Evolutionary conservation across 2,113 vertebrate species (phyloP), one percentile per base, ranked within the genome.

Genomic region (Gopherus flavomarginatus): DNA sequence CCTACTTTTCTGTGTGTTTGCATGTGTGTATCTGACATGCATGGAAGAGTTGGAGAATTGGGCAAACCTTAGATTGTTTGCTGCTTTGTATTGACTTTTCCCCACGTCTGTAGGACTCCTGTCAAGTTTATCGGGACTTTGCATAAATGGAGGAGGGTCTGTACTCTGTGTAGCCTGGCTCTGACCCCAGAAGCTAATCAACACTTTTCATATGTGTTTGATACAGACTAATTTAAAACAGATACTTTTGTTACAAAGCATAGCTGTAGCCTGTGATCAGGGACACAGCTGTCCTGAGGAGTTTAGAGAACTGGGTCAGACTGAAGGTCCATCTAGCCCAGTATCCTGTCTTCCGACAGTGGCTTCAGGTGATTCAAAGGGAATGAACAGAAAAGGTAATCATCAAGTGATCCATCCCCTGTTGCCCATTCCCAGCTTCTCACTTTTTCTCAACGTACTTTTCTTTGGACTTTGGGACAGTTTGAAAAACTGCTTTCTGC

Each of bases 201-300:
- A 49, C 31, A 29, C 49, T 24, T 24, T 81, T 54, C 52, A 81
- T 22, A 81, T 26, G n/a, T 24, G 6, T 81, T 35, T 52, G 49
- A 38, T 35, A 21, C 24, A 53, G 52, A 53, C 6, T 81, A 38
- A 53, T 81, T 81, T 81, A 53, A n/a, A 53, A 22, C 27, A 81
- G 50, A 29, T 22, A 31, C 57, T 21, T 53, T 50, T 35, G 52
- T 3, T 4, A 38, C 38, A 83, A 59, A 44, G 83, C 22, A 12
- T n/a, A 16, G 21, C n/a, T 44, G 26, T 10, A 80, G 27, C 42
- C 42, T n/a, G 26, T 50, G 22, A 80, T 54, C 26, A 83, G 24
- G 82, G n/a, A 72, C 14, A 79, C 53, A 94, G 85, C 35, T 75
- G 56, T 52, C 69, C 92, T 83, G 72, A 88, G 54, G 27, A 82